phyloP scores from a whole-genome alignment of 1,140 invertebrate genomes.

The Drosophila kepulauana region DNA sequence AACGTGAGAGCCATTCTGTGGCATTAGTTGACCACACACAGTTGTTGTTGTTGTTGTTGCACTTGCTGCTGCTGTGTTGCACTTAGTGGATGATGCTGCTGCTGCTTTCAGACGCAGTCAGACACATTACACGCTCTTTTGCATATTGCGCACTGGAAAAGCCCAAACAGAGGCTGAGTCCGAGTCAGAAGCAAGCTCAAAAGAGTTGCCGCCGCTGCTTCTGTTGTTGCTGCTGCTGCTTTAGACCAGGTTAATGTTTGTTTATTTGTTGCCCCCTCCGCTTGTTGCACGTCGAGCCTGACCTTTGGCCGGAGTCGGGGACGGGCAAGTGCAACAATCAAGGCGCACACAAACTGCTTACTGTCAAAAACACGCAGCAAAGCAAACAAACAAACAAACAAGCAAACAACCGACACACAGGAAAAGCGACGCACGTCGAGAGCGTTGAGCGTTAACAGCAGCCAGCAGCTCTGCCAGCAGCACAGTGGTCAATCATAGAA shows the following conservation, averaged over 20 bases:
- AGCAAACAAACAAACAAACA: slow-evolving; percentile 60
- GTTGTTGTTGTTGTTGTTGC: slow-evolving; percentile 39
- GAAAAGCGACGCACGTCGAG: slow-evolving; percentile 22
- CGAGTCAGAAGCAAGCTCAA: slow-evolving; percentile 46
- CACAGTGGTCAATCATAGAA: slow-evolving; percentile 22
- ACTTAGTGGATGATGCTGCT: slow-evolving; percentile 4
- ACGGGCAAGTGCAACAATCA: slow-evolving; percentile 73
- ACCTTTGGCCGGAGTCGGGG: slow-evolving; percentile 49
- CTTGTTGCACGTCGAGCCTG: slow-evolving; percentile 43
- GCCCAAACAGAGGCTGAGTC: slow-evolving; percentile 32
- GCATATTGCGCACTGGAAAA: slow-evolving; percentile 68
- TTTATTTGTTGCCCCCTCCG: slow-evolving; percentile 37
- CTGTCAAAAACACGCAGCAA: slow-evolving; percentile 76
- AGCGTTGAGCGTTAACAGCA: slow-evolving; percentile 12
- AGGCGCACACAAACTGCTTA: slow-evolving; percentile 73
- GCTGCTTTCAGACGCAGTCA: slow-evolving; percentile 42
- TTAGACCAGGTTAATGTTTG: slow-evolving; percentile 38
- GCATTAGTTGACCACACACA: slow-evolving; percentile 72
- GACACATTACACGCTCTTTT: slow-evolving; percentile 73
- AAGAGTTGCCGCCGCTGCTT: slow-evolving; percentile 50
- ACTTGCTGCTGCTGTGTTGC: slow-evolving; percentile 12
- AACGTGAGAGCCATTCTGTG: slow-evolving; percentile 64
- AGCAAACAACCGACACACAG: slow-evolving; percentile 32
- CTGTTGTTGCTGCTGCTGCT: slow-evolving; percentile 14
- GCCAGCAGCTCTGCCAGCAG: slow-evolving; percentile 20